Base-by-base conservation (phyloP, 2,888 invertebrate genomes). In the Endotricha flammealis region DNA sequence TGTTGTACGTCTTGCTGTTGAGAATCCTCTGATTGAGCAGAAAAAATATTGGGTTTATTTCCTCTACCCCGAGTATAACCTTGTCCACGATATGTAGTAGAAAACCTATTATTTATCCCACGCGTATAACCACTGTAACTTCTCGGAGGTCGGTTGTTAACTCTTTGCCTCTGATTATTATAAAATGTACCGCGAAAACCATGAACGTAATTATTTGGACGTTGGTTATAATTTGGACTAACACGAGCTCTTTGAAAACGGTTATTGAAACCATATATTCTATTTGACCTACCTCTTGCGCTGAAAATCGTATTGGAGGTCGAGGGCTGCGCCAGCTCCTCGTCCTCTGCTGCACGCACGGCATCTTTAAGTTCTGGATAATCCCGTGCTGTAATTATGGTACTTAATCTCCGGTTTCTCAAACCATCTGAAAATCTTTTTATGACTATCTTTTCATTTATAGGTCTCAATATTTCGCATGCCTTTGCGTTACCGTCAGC, bases 401-500 rank as follows among this genome's bases (percentile, higher is more conserved):
- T 38, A 11, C 37, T 29, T 30, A 38, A 29, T 13, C 37, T 27
- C 13, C 37, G 12, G 13, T 41, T 41, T 6, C 38, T 24, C n/a
- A 38, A 30, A 7, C 41, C 38, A 5, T 41, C 38, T 8, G 38
- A 24, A 20, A 38, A 35, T 24, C 29, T 37, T 29, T 41, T 41
- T 7, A 38, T 34, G 1, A 32, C 41, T 6, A 38, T n/a, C n/a
- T 33, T 29, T 24, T 38, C 38, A 24, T 41, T 41, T 12, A 41
- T 35, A 11, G 41, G 41, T 12, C 22, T 32, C 5, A 41, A 20
- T n/a, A 38, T 11, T n/a, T 41, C 32, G 20, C 16, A 37, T 9
- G 34, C 24, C n/a, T 31, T 34, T 4, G 12, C 12, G 12, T 34
- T 34, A 1, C 24, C 12, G 7, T 36, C 29, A 9, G 38, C 32